Conservation (phyloP, 2,888 invertebrate species). For the Clunio marinus region DNA sequence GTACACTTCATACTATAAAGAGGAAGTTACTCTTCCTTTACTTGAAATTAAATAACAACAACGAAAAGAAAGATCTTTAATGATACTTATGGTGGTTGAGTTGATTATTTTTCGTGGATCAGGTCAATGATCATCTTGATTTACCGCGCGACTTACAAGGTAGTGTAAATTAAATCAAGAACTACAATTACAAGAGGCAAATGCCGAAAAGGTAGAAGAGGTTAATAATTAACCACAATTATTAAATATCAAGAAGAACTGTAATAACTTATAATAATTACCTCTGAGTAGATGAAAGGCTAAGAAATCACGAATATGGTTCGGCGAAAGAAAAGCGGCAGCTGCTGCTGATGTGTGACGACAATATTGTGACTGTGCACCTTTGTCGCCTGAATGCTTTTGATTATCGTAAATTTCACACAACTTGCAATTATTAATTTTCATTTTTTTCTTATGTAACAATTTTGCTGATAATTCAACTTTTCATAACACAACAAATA, state of each 20-base stretch:
- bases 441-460: conserved; percentile 34
- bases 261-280: too few species aligned
- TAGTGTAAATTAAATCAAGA: too few species aligned
- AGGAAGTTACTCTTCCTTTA: conserved; percentile 16
- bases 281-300: conserved; percentile 63
- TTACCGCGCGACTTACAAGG: too few species aligned
- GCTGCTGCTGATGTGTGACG: conserved; percentile 47
- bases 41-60: too few species aligned
- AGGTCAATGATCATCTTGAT: too few species aligned
- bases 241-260: too few species aligned
- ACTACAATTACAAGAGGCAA: too few species aligned
- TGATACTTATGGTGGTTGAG: too few species aligned
- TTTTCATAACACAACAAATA: conserved; percentile 16
- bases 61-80: too few species aligned
- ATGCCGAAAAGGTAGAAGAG: too few species aligned
- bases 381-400: conserved; percentile 38
- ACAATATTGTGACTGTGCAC: conserved; percentile 34
- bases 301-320: conserved; percentile 61
- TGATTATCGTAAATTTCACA: conserved; percentile 42
- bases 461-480: neutral
- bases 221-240: too few species aligned
- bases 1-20: neutral
- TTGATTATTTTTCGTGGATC: too few species aligned
- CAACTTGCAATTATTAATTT: conserved; percentile 43
- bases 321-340: conserved; percentile 54